Percentiles rank a stretch among this genome's conserved stretches.
Conservation (phyloP, 2,888 invertebrate genomes). For the Drosophila glabriapex region DNA sequence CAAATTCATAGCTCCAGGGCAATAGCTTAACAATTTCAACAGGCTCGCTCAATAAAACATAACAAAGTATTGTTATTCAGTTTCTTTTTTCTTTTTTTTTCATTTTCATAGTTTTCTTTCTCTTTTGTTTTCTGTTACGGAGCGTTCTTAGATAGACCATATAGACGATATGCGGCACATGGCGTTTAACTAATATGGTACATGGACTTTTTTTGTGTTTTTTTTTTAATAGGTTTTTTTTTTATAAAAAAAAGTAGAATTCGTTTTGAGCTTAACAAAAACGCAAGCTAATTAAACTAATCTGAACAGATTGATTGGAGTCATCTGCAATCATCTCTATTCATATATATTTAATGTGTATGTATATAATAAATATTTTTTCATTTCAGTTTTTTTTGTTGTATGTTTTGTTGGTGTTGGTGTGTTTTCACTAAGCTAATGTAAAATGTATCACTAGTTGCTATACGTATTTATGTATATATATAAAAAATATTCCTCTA, state of each 20-base stretch:
- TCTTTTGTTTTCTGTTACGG: constrained; percentile 32
- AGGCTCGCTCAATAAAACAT: constrained; percentile 57
- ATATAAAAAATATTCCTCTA: constrained; percentile 77
- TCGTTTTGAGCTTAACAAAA: constrained; percentile 85
- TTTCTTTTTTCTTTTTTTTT: constrained; percentile 25
- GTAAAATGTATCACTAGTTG: constrained; percentile 58
- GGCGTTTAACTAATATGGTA: constrained; percentile 75
- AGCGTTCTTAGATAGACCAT: constrained; percentile 47
- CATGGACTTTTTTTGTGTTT: constrained; percentile 60
- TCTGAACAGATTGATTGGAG: constrained; percentile 53
- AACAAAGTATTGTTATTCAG: constrained; percentile 55
- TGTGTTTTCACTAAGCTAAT: constrained; percentile 48
- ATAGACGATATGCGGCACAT: constrained; percentile 43
- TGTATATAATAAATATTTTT: constrained; percentile 74
- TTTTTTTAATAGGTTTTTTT: constrained; percentile 58
- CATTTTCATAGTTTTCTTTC: constrained; percentile 20
- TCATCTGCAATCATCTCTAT: constrained; percentile 49
- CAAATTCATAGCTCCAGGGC: constrained; percentile 66
- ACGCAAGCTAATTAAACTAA: constrained; percentile 84
- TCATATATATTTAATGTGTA: constrained; percentile 23
- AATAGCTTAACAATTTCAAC: constrained; percentile 72
- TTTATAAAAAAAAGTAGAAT: constrained; percentile 73
- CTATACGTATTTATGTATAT: constrained; percentile 60
- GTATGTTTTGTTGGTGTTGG: constrained; percentile 35
- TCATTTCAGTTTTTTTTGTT: constrained; percentile 30